Percentiles rank a stretch among this genome's conserved stretches.
phyloP scores from a whole-genome alignment of 2,797 vertebrate genomes.

The Graptemys geographica region DNA sequence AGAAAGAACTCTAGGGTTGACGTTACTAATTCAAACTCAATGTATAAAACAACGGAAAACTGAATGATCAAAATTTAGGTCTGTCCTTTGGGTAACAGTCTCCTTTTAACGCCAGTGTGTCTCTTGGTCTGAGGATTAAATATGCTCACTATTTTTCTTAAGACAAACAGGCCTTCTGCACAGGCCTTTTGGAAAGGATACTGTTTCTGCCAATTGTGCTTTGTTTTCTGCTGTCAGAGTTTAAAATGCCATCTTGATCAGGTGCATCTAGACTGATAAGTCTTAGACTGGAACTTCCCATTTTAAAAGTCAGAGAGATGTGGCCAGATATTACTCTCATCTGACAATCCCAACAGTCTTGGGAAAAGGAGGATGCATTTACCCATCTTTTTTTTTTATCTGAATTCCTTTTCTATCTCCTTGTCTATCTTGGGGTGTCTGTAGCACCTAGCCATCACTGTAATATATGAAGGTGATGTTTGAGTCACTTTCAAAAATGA shows the following conservation, averaged over 20 bases:
- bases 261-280: background rate
- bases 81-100: constrained; percentile 55
- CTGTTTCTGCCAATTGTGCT: constrained; percentile 28
- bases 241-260: constrained; percentile 44
- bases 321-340: constrained; percentile 19
- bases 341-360: background rate
- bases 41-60: constrained; percentile 6
- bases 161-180: constrained; percentile 53
- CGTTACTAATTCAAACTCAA: constrained; percentile 43
- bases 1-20: background rate
- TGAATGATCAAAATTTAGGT: constrained; percentile 37
- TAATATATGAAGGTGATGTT: background rate
- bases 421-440: background rate
- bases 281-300: background rate
- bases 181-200: constrained; percentile 46
- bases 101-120: constrained; percentile 54
- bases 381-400: background rate
- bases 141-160: constrained; percentile 43
- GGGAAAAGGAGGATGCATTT: background rate
- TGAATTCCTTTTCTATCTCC: background rate
- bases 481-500: background rate
- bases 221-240: constrained; percentile 49
- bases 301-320: background rate
- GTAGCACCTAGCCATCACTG: background rate
- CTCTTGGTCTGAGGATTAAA: constrained; percentile 65